Evolutionary conservation across 2,113 vertebrate genomes (phyloP).

Genomic region (Lipophrys pholis): DNA sequence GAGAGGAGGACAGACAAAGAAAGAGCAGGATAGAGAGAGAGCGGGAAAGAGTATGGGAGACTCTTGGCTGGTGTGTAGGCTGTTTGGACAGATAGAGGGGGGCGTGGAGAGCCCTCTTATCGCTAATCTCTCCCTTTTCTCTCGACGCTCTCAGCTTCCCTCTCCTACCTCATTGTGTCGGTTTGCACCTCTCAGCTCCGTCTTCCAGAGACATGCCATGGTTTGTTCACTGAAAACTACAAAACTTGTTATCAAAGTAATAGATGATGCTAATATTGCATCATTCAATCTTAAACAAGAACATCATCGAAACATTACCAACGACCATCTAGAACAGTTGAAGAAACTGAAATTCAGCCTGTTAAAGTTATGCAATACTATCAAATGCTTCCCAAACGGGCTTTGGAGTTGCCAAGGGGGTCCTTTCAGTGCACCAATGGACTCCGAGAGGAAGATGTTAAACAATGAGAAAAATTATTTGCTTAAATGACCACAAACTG

Average conservation of each 20-base stretch:
- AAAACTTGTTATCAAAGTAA: too few species aligned
- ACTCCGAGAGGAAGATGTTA: too few species aligned
- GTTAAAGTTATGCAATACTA: not conserved
- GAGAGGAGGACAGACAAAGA: not conserved
- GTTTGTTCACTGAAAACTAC: not conserved
- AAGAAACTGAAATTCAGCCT: too few species aligned
- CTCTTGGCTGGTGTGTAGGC: conserved; percentile 51
- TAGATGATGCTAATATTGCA: too few species aligned
- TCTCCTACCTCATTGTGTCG: conserved; percentile 23
- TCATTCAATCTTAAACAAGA: too few species aligned
- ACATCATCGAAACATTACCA: too few species aligned
- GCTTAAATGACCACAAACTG: conserved; percentile 13
- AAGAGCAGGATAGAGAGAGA: conserved; percentile 5
- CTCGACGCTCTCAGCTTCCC: not conserved
- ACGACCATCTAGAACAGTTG: too few species aligned
- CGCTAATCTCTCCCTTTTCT: conserved; percentile 49
- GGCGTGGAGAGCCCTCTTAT: conserved; percentile 62
- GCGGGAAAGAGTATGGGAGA: conserved; percentile 26
- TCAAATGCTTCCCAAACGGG: conserved; percentile 21
- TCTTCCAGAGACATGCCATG: not conserved
- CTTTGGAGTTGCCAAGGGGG: not conserved
- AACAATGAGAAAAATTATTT: too few species aligned
- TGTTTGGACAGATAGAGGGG: conserved; percentile 61
- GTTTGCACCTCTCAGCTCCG: conserved; percentile 29
- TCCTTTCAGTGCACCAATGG: too few species aligned